Evolutionary conservation across 2,113 vertebrate genomes (phyloP).

Genomic region (Panthera leo): DNA sequence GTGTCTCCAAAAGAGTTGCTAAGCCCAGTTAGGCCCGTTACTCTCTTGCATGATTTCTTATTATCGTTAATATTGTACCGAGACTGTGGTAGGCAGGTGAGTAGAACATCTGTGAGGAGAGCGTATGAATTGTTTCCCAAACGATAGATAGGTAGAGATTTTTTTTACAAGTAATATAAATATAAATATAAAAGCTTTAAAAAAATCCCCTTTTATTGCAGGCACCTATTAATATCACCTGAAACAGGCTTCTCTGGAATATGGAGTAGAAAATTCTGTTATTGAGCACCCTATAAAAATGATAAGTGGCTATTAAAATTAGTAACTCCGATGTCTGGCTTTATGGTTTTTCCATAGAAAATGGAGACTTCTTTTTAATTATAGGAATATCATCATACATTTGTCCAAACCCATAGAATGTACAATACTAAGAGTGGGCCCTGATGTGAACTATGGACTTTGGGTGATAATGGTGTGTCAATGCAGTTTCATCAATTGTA

Average conservation of each 20-base stretch:
- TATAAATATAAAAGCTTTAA: neutral
- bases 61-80: neutral
- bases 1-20: neutral
- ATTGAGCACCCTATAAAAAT: neutral
- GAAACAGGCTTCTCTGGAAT: neutral
- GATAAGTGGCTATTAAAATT: neutral
- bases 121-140: neutral
- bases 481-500: neutral
- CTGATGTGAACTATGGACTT: neutral
- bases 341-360: neutral
- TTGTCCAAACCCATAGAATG: too few relatives aligned
- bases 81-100: neutral
- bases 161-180: neutral
- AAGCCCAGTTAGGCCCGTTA: neutral
- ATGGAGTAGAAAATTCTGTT: neutral
- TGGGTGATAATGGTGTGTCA: neutral
- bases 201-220: neutral
- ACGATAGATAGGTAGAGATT: too few relatives aligned
- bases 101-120: neutral
- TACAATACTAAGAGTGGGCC: neutral
- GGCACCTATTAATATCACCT: neutral
- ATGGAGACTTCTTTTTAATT: neutral
- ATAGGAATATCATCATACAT: too few relatives aligned
- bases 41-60: neutral
- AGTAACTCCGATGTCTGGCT: neutral